Base-by-base conservation (phyloP, 2,797 vertebrate genomes). In the Smutsia gigantea region DNA sequence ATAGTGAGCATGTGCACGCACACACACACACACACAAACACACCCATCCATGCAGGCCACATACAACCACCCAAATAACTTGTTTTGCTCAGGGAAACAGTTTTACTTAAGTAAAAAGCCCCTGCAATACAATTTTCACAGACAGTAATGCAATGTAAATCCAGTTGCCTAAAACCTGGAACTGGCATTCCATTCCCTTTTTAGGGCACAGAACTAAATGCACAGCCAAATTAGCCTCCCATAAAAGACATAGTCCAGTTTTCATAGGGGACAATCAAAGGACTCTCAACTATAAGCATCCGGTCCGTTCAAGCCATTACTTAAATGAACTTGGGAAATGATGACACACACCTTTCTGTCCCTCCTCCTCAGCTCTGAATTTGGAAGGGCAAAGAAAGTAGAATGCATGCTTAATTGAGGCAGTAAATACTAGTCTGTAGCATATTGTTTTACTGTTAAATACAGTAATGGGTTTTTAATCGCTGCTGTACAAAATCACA, bases 381-480 rank as follows among this genome's bases (percentile, higher is more conserved):
- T 71, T 92, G 53, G 23, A 79, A 14, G 37, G 63, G 15, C 34
- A 78, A 23, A 57, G 68, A 31, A 72, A 63, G 18, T 29, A 19
- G 42, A 61, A 29, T 1, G 2, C 75, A 64, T 61, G 23, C 78
- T 96, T 94, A 87, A 96, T 74, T 90, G 89, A 90, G 69, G 79
- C 71, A 78, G 68, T 97, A 95, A 96, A 95, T 83, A 89, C 39
- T 49, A 72, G 83, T 59, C 72, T 53, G 71, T 19, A 53, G 77
- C 75, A 90, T 94, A 94, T 77, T 96, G 94, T 74, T 78, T 93
- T 64, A 81, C 51, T 93, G 87, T 94, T 97, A 97, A 93, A 90
- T 93, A 90, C 79, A 79, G 68, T 96, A 96, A 97, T 97, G 97
- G 93, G 91, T 87, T 97, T 97, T 96, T 97, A 93, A 97, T 96